phyloP scores from a whole-genome alignment of 2,888 invertebrate genomes.

The Lithophane leautieri region DNA sequence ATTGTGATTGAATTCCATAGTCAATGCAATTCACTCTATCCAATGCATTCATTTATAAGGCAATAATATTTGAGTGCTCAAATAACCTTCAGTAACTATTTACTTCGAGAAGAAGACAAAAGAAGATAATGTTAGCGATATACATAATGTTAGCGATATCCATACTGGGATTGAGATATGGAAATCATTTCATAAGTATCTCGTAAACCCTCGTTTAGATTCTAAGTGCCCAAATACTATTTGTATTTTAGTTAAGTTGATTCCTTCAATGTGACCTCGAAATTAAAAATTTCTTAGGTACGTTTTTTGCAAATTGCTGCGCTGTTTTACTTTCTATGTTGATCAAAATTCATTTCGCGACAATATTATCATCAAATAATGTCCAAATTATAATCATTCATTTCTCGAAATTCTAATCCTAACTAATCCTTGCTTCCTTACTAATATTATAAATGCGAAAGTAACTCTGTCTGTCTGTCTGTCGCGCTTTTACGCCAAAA shows the following conservation, averaged over 20 bases:
- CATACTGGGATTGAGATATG: conserved; percentile 9
- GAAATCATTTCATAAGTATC: conserved; percentile 5
- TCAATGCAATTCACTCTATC: conserved; percentile 27
- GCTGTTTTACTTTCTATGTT: neutral
- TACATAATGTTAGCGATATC: conserved; percentile 8
- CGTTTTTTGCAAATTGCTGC: neutral
- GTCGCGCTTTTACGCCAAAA: no score
- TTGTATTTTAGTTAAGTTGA: neutral
- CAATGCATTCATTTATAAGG: conserved; percentile 1
- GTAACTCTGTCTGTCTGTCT: no score
- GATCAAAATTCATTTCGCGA: neutral
- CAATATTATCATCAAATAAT: neutral
- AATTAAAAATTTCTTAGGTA: neutral
- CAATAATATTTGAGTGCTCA: conserved; percentile 23
- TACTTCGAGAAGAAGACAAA: conserved; percentile 2
- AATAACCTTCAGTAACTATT: conserved; percentile 26
- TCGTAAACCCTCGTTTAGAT: neutral
- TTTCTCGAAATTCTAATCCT: no score
- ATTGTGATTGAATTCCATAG: conserved; percentile 16
- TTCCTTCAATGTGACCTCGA: neutral
- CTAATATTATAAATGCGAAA: no score
- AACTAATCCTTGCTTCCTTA: no score
- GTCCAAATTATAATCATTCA: neutral
- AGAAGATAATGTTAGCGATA: conserved; percentile 1
- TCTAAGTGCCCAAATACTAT: neutral